Conservation (phyloP, 2,888 invertebrate species). For the Axea sp. region DNA sequence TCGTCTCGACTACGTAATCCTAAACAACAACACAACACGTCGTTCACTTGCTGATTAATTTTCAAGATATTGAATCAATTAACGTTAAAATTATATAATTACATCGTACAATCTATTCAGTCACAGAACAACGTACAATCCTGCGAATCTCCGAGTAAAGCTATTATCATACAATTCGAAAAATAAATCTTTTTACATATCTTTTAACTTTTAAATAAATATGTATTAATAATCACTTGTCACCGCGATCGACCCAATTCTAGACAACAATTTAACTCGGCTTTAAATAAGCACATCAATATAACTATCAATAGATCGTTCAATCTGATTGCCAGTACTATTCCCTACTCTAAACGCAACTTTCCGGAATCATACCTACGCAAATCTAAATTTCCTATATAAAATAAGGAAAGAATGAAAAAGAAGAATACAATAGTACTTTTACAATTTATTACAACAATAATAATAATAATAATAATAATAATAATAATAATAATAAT, state of each 20-base stretch:
- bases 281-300: constrained; percentile 18
- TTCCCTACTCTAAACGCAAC: constrained; percentile 1
- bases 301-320: constrained; percentile 1
- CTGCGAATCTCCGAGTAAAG: constrained; percentile 13
- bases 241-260: constrained; percentile 2
- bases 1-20: constrained; percentile 33
- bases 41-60: constrained; percentile 15
- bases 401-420: no score
- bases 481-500: no score
- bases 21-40: constrained; percentile 36
- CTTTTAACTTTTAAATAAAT: constrained; percentile 36
- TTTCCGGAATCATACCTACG: constrained; percentile 6
- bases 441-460: no score
- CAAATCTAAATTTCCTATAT: background rate
- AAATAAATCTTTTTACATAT: constrained; percentile 40
- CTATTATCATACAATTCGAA: constrained; percentile 26
- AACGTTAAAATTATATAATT: constrained; percentile 17
- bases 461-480: no score
- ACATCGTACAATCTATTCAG: constrained; percentile 22
- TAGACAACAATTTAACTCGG: constrained; percentile 15
- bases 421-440: no score
- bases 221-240: constrained; percentile 23
- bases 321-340: background rate
- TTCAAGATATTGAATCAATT: constrained; percentile 20
- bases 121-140: constrained; percentile 17